Evolutionary conservation across 1,140 invertebrate genomes (phyloP), one percentile per base, ranked within the genome.

Genomic region (Danaus melanippus): DNA sequence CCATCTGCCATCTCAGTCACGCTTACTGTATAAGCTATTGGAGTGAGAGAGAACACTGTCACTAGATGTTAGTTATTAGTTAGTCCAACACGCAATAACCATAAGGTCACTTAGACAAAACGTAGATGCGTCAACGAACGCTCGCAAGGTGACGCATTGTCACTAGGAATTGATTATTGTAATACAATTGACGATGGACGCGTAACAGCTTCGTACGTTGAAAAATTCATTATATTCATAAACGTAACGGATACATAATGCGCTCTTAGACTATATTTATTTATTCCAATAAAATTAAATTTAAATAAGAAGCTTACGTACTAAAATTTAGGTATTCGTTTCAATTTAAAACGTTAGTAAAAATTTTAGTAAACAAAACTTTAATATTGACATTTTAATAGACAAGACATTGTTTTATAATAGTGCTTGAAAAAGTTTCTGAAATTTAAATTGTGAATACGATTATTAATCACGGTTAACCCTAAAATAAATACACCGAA

Each of bases 81-180:
- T 74, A 66, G 66, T 71, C 75, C 77, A 82, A 73, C 76, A 69
- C 74, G 76, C 73, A 71, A 62, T 73, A 73, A 65, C 69, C 66
- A 66, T 81, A 81, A 86, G 83, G 83, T 86, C 83, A 73, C 71
- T 76, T 73, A 71, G 73, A 82, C 83, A 84, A 81, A 83, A 82
- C 83, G 72, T 79, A 76, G 75, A 79, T 77, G 79, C 81, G 83
- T 84, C 83, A 86, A 86, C 79, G 79, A 77, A 83, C 83, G 77
- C 76, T 73, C 58, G 76, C 83, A 84, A 86, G 83, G 83, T 84
- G 76, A 86, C 74, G 74, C 72, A 74, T 78, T 82, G 81, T 84
- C 72, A 67, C 71, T 78, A 82, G 77, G 77, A 79, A 81, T 83
- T 67, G 80, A 81, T 82, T 82, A 82, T 78, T 70, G 74, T 77